These are phyloP conservation scores for Benthosema pterotum DNA, from an alignment of 2,797 vertebrate genomes.

Conservation along the genomic window DNA sequence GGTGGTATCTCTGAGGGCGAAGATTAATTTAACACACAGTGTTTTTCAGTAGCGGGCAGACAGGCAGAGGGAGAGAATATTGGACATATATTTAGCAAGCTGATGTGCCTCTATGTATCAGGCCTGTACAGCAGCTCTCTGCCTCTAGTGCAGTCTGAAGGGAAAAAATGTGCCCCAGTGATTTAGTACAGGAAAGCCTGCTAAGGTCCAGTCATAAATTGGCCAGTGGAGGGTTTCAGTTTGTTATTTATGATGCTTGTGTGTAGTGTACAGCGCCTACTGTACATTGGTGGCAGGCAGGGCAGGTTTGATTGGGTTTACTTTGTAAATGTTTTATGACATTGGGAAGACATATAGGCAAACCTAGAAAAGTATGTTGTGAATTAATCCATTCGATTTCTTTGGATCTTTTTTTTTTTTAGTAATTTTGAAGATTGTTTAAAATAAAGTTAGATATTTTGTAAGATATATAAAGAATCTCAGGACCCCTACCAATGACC, in stretches of 20 bases:
- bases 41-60: conserved; percentile 37
- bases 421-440: too few species aligned
- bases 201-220: conserved; percentile 56
- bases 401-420: too few species aligned
- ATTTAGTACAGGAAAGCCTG: conserved; percentile 64
- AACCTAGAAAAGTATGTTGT: too few species aligned
- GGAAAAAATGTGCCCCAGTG: conserved; percentile 30
- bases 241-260: conserved; percentile 56
- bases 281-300: conserved; percentile 46
- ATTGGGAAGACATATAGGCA: conserved; percentile 31
- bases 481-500: too few species aligned
- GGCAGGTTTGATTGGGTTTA: conserved; percentile 43
- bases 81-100: conserved; percentile 30
- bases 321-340: conserved; percentile 30
- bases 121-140: conserved; percentile 25
- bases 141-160: conserved; percentile 21
- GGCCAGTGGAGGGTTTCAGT: conserved; percentile 35
- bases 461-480: too few species aligned
- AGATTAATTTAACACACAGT: conserved; percentile 48
- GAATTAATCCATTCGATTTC: too few species aligned
- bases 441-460: too few species aligned
- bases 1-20: conserved; percentile 54
- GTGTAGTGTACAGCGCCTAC: conserved; percentile 24
- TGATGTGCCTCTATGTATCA: conserved; percentile 7
- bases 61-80: conserved; percentile 47